These are phyloP conservation scores for Picathartes gymnocephalus DNA, from an alignment of 2,113 vertebrate genomes.

Conservation along the genomic window DNA sequence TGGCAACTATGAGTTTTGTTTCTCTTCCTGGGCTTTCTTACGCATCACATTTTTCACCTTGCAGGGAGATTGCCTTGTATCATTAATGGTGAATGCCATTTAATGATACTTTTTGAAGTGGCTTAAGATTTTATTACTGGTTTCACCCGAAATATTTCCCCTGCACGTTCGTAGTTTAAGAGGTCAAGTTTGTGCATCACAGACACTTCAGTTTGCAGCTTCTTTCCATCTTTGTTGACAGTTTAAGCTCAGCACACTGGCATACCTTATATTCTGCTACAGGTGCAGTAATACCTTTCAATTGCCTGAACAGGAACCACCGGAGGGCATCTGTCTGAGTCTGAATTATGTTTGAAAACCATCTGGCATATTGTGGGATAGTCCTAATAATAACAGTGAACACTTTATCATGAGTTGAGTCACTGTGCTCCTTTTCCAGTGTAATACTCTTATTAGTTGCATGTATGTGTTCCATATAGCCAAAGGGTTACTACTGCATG, in stretches of 20 bases:
- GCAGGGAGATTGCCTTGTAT: neutral
- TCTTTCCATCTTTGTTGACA: neutral
- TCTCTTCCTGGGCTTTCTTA: neutral
- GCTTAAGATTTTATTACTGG: neutral
- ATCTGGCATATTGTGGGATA: slow-evolving; percentile 15
- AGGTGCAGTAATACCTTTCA: neutral
- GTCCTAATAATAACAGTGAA: slow-evolving; percentile 17
- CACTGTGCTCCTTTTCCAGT: neutral
- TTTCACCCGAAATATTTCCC: neutral
- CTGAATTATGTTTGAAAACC: slow-evolving; percentile 30
- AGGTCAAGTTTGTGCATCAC: neutral
- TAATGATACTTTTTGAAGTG: neutral
- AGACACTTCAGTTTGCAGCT: neutral
- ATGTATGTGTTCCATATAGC: neutral
- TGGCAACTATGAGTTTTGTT: neutral
- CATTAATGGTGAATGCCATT: neutral
- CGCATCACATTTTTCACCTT: neutral
- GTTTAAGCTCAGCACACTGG: neutral
- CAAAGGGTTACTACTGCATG: neutral
- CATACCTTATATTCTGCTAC: neutral
- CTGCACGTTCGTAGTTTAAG: neutral
- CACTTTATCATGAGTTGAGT: slow-evolving; percentile 15
- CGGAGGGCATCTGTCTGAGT: slow-evolving; percentile 27
- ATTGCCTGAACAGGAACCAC: slow-evolving; percentile 42
- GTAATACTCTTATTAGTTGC: neutral